Conservation (phyloP, 2,113 vertebrate species). For the Etheostoma cragini region DNA sequence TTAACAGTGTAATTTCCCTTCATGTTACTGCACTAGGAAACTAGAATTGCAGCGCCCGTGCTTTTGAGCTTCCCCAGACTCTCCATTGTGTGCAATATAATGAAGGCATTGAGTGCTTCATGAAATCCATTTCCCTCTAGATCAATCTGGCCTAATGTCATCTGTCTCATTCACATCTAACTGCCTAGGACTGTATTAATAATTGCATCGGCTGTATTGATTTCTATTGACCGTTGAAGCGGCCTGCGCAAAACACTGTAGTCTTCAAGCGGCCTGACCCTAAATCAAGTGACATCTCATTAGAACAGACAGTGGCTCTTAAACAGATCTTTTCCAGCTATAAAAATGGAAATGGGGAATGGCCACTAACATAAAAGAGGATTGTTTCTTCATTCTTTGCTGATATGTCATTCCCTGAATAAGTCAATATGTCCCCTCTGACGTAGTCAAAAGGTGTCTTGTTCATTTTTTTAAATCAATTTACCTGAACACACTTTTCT, state of each 20-base stretch:
- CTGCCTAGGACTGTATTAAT: constrained; percentile 85
- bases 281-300: constrained; percentile 89
- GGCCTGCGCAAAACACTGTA: constrained; percentile 68
- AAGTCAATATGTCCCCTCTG: constrained; percentile 42
- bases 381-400: constrained; percentile 73
- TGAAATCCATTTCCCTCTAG: constrained; percentile 86
- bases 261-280: constrained; percentile 73
- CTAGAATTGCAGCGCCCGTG: constrained; percentile 38
- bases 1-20: constrained; percentile 46
- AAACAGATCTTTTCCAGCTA: constrained; percentile 74
- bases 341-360: constrained; percentile 81
- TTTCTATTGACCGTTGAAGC: constrained; percentile 79
- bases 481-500: not conserved
- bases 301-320: constrained; percentile 78
- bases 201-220: constrained; percentile 89
- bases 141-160: constrained; percentile 90
- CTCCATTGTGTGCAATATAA: constrained; percentile 77
- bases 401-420: constrained; percentile 58
- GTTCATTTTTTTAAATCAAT: constrained; percentile 46
- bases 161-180: constrained; percentile 87
- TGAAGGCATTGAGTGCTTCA: constrained; percentile 81
- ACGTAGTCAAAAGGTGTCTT: constrained; percentile 46
- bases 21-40: constrained; percentile 9
- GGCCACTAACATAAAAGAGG: constrained; percentile 64
- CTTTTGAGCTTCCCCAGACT: constrained; percentile 42